These are phyloP conservation scores for Aromia moschata DNA, from an alignment of 2,888 invertebrate genomes.

Conservation along the genomic window DNA sequence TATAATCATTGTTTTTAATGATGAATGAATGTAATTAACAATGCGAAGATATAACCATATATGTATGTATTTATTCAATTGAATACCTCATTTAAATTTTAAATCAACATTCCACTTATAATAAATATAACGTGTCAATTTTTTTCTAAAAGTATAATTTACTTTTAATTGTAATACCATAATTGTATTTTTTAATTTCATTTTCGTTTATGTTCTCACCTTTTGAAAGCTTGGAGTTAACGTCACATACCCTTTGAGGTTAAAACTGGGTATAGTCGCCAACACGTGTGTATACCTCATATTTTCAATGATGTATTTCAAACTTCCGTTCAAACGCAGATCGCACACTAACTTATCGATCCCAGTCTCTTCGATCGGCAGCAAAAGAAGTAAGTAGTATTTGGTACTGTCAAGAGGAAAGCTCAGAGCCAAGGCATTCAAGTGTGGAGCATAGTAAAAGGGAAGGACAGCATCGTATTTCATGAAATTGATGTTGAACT, in stretches of 20 bases:
- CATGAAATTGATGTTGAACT: slow-evolving; percentile 71
- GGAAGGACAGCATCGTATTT: slow-evolving; percentile 81
- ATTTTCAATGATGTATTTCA: slow-evolving; percentile 74
- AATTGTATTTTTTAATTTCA: not conserved
- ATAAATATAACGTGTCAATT: too few species aligned
- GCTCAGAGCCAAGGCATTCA: slow-evolving; percentile 77
- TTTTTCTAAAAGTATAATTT: too few species aligned
- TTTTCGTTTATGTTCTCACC: slow-evolving; percentile 65
- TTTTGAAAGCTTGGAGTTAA: slow-evolving; percentile 84
- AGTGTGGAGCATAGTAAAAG: slow-evolving; percentile 75
- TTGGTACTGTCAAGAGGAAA: slow-evolving; percentile 82
- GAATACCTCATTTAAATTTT: too few species aligned
- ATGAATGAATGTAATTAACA: too few species aligned
- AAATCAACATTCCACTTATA: too few species aligned
- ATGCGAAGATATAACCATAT: too few species aligned
- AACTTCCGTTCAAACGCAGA: slow-evolving; percentile 69
- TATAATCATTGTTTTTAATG: too few species aligned
- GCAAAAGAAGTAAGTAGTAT: slow-evolving; percentile 78
- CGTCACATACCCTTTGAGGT: slow-evolving; percentile 79
- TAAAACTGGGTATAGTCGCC: slow-evolving; percentile 83
- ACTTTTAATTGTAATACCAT: too few species aligned
- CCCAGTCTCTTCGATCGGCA: slow-evolving; percentile 71
- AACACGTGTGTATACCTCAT: slow-evolving; percentile 76
- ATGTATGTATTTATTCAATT: too few species aligned
- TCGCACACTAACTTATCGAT: slow-evolving; percentile 73